Evolutionary conservation across 2,888 invertebrate species (phyloP), one percentile per base, ranked within the genome.

Genomic region (Monoplex corrugatus): DNA sequence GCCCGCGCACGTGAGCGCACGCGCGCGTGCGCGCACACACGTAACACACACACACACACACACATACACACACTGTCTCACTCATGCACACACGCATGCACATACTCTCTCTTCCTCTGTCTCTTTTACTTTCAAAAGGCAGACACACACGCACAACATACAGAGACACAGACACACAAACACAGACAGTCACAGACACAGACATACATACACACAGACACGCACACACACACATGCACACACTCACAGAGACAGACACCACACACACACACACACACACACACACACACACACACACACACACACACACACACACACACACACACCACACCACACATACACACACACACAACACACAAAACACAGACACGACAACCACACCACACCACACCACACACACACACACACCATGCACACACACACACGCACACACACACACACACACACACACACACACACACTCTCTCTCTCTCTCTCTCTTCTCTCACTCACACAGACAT

Each of bases 341-440:
- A 40, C 83, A 83, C 45, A 83, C 83, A 83, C 83, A 35, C 50
- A 83, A 83, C 83, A 83, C 45, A 50, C 45, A 83, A 32, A 45
- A 50, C 50, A 84, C 84, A 35, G 50, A 50, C 45, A 50, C 83
- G 35, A 45, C 0, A 32, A 50, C 83, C 83, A 38, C 3, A 19
- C 83, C 13, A 45, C 16, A 2, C 2, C 83, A 19, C 83, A 35
- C 57, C 83, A 50, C 50, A 84, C 84, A 35, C 84, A 50, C 45
- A 50, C 83, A 50, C 83, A 5, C 45, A 50, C 83, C 83, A 38
- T 1, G 13, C 83, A 35, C 83, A n/a, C 23, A 23, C 83, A 19
- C 83, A 35, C 57, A 28, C 50, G 32, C 35, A 28, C 83, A 16
- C 45, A 35, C 83, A 32, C 50, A 35, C 83, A 35, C 50, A 83